Evolutionary conservation across 2,113 vertebrate species (phyloP).

Genomic region (Otis tarda): DNA sequence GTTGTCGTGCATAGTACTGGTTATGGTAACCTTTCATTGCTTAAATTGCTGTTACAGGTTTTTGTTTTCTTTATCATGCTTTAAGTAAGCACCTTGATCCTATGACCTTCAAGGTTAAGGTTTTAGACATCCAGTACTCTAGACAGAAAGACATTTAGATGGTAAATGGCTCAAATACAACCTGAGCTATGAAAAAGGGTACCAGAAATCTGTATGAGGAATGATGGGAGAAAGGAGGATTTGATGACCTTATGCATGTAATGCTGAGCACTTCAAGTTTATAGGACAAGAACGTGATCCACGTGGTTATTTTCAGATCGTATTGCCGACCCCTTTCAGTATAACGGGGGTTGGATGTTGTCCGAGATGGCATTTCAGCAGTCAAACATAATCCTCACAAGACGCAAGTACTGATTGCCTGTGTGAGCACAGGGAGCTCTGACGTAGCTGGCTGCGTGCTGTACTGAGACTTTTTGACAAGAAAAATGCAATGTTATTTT

Average conservation of each 20-base stretch:
- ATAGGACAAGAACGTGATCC: not conserved
- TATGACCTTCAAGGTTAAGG: conserved; percentile 34
- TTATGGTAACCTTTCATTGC: conserved; percentile 49
- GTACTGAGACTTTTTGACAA: not conserved
- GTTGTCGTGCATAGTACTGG: conserved; percentile 69
- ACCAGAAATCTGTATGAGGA: conserved; percentile 43
- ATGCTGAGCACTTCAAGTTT: conserved; percentile 29
- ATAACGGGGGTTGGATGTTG: not conserved
- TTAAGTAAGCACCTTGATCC: conserved; percentile 49
- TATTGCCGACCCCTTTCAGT: conserved; percentile 1
- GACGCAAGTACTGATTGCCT: not conserved
- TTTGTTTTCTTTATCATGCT: conserved; percentile 36
- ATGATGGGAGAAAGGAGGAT: not conserved
- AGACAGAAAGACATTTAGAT: conserved; percentile 15
- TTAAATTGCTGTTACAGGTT: conserved; percentile 17
- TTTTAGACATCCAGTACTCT: conserved; percentile 1
- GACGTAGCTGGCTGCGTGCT: not conserved
- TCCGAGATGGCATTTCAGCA: conserved; percentile 1
- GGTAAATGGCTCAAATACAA: conserved; percentile 33
- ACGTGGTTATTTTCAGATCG: not conserved
- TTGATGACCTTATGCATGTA: not conserved
- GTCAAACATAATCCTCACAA: not conserved
- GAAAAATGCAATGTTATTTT: not conserved
- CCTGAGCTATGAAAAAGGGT: conserved; percentile 3
- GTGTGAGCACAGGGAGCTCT: not conserved